Evolutionary conservation across 2,797 vertebrate species (phyloP).

Genomic region (Potorous gilbertii): DNA sequence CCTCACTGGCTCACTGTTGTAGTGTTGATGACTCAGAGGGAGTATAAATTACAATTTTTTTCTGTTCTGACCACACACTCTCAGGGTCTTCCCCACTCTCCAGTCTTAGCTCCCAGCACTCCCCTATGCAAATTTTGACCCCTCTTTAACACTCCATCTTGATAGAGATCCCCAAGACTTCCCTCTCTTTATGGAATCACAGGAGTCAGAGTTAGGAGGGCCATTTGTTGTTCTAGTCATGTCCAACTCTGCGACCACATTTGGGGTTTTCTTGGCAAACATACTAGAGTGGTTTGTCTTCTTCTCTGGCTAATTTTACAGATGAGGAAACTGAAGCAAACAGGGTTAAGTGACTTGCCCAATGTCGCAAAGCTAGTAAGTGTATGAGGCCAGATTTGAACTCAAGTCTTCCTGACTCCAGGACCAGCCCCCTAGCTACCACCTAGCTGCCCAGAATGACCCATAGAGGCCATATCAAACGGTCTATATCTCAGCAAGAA

Average conservation of each 20-base stretch:
- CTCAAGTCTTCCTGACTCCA: neutral
- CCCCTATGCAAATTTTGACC: neutral
- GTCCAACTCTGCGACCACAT: no score
- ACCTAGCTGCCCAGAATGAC: neutral
- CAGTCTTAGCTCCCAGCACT: neutral
- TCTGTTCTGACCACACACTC: neutral
- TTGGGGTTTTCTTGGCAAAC: no score
- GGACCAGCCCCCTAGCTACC: neutral
- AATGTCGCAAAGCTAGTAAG: neutral
- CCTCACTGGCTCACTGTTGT: neutral
- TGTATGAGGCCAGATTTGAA: constrained; percentile 4
- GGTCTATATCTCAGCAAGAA: neutral
- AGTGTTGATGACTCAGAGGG: neutral
- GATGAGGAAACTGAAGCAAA: neutral
- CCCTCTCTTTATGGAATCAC: neutral
- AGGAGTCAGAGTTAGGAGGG: neutral
- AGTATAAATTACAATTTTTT: neutral
- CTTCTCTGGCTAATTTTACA: no score
- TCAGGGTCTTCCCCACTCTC: neutral
- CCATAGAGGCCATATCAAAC: neutral
- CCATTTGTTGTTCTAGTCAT: no score
- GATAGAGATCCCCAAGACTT: neutral
- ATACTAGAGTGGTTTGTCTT: no score
- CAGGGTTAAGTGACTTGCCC: neutral
- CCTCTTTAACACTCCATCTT: neutral